Conservation (phyloP, 2,113 vertebrate genomes). For the Kryptolebias marmoratus region DNA sequence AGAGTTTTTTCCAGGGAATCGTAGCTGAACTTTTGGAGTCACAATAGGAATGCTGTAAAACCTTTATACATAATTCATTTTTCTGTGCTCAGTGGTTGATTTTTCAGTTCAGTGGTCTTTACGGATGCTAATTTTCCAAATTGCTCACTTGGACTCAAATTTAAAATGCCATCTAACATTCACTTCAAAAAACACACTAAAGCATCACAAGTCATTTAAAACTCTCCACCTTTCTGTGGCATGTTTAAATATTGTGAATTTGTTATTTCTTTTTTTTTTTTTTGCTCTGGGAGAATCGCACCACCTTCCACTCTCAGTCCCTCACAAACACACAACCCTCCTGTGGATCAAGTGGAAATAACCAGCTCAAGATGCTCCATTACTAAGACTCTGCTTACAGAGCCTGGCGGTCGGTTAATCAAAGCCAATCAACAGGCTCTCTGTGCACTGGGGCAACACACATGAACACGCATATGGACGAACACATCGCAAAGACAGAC, state of each 20-base stretch:
- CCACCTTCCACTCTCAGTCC: neutral
- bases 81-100: neutral
- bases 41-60: conserved; percentile 4
- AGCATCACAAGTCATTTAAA: neutral
- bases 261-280: no score
- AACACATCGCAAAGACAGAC: conserved; percentile 24
- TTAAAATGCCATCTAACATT: conserved; percentile 3
- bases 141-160: conserved; percentile 29
- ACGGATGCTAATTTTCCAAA: conserved; percentile 34
- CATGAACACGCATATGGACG: conserved; percentile 19
- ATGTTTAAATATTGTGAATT: no score
- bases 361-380: conserved; percentile 78
- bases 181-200: neutral
- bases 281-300: neutral
- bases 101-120: conserved; percentile 33
- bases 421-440: conserved; percentile 72
- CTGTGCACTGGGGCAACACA: conserved; percentile 38
- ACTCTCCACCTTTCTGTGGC: neutral
- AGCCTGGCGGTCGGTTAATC: conserved; percentile 50
- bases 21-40: neutral
- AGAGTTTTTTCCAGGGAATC: conserved; percentile 8
- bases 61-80: conserved; percentile 37
- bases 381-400: no score
- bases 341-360: conserved; percentile 70
- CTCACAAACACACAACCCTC: conserved; percentile 45